These are phyloP conservation scores for Fistularia tabacaria DNA, from an alignment of 2,797 vertebrate genomes.

Conservation along the genomic window DNA sequence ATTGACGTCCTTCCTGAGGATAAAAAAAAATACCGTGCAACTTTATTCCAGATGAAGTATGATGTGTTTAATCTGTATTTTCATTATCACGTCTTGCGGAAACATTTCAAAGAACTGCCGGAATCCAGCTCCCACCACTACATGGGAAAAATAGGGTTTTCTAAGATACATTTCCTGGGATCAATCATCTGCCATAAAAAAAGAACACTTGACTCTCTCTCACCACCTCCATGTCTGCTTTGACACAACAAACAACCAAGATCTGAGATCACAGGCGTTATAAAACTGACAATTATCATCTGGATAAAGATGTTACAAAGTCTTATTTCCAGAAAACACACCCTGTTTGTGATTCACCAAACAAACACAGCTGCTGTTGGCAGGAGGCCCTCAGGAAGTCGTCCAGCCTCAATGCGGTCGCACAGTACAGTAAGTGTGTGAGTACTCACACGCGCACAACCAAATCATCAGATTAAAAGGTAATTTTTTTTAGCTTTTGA, in stretches of 20 bases:
- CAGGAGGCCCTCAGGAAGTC: constrained; percentile 11
- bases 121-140: constrained; percentile 33
- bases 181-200: constrained; percentile 32
- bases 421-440: constrained; percentile 19
- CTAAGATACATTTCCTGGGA: constrained; percentile 19
- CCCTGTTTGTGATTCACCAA: constrained; percentile 61
- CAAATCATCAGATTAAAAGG: too few species aligned
- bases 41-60: too few species aligned
- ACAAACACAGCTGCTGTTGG: constrained; percentile 59
- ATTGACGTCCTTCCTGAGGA: too few species aligned
- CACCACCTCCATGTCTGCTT: constrained; percentile 24
- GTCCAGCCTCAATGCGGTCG: constrained; percentile 21
- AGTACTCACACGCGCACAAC: neutral
- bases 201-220: neutral
- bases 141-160: constrained; percentile 29
- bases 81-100: constrained; percentile 24
- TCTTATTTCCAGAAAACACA: constrained; percentile 35
- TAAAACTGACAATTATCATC: constrained; percentile 32
- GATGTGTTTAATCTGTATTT: constrained; percentile 7
- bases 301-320: constrained; percentile 46
- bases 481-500: too few species aligned
- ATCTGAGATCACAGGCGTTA: constrained; percentile 39
- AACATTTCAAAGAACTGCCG: constrained; percentile 29
- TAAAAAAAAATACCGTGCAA: too few species aligned
- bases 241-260: constrained; percentile 32